Conservation (phyloP, 2,888 invertebrate species). For the Pedicia rivosa region DNA sequence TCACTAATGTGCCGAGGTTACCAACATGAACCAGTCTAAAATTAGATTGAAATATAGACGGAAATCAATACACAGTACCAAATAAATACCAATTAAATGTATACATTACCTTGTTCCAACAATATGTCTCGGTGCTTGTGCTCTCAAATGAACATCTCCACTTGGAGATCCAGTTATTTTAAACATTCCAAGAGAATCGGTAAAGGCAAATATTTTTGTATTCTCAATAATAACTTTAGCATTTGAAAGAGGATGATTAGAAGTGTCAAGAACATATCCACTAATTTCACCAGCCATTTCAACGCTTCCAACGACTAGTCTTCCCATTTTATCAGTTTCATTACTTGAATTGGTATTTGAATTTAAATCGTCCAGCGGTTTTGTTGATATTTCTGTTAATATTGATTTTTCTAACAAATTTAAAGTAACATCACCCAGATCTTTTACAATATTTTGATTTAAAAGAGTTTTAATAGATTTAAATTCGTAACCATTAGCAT, state of each 20-base stretch:
- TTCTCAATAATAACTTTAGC: conserved; percentile 34
- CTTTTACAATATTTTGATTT: conserved; percentile 14
- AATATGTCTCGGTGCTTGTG: conserved; percentile 42
- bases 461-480: conserved; percentile 29
- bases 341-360: neutral
- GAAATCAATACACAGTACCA: neutral
- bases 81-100: neutral
- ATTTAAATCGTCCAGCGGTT: too few relatives aligned
- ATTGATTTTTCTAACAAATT: neutral
- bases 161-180: conserved; percentile 19
- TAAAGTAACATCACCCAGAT: conserved; percentile 19
- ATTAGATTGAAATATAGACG: too few relatives aligned
- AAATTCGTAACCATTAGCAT: conserved; percentile 42
- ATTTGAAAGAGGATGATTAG: conserved; percentile 38
- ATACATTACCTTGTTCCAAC: conserved; percentile 13
- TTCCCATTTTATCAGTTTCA: neutral
- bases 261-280: conserved; percentile 43
- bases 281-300: conserved; percentile 9
- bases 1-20: conserved; percentile 31
- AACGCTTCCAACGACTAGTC: neutral
- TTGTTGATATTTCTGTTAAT: too few relatives aligned
- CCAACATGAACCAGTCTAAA: too few relatives aligned
- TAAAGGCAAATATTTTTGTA: conserved; percentile 18
- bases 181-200: conserved; percentile 24
- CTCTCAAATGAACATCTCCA: conserved; percentile 36